Conservation (phyloP, 1,140 invertebrate genomes). For the Aphelenchoides besseyi region DNA sequence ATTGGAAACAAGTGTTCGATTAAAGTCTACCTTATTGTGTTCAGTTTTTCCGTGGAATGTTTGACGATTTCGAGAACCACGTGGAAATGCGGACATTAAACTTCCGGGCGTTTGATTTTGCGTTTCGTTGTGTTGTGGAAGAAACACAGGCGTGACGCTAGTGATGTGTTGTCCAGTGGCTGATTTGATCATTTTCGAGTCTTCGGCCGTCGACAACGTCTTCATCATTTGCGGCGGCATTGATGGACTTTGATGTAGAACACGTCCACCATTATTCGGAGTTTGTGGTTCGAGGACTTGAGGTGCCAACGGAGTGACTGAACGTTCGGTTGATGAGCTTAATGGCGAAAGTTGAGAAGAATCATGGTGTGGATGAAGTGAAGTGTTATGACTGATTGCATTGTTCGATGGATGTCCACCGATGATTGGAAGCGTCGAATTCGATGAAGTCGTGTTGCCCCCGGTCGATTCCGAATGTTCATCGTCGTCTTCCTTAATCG, state of each 20-base stretch:
- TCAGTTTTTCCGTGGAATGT: conserved; percentile 63
- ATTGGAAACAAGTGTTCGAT: conserved; percentile 20
- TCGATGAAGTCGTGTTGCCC: conserved; percentile 33
- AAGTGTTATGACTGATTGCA: background rate
- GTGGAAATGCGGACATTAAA: conserved; percentile 50
- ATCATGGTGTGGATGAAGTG: conserved; percentile 13
- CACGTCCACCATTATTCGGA: background rate
- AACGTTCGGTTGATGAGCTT: conserved; percentile 19
- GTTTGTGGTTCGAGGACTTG: conserved; percentile 7
- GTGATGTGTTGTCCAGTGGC: conserved; percentile 46
- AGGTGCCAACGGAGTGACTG: conserved; percentile 27
- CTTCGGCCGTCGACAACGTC: conserved; percentile 11
- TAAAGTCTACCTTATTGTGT: conserved; percentile 48
- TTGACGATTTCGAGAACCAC: conserved; percentile 58
- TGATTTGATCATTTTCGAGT: conserved; percentile 56
- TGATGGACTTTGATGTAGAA: conserved; percentile 55
- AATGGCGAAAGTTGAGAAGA: conserved; percentile 8
- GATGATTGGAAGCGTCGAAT: conserved; percentile 36
- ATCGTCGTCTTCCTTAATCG: conserved; percentile 61
- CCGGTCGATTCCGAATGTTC: conserved; percentile 46
- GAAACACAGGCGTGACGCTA: conserved; percentile 15
- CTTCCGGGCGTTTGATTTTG: conserved; percentile 62
- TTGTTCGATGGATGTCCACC: conserved; percentile 25
- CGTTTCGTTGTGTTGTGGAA: conserved; percentile 24
- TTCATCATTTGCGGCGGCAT: conserved; percentile 60